Evolutionary conservation across 1,140 invertebrate species (phyloP).

Genomic region (Platyura marginata): DNA sequence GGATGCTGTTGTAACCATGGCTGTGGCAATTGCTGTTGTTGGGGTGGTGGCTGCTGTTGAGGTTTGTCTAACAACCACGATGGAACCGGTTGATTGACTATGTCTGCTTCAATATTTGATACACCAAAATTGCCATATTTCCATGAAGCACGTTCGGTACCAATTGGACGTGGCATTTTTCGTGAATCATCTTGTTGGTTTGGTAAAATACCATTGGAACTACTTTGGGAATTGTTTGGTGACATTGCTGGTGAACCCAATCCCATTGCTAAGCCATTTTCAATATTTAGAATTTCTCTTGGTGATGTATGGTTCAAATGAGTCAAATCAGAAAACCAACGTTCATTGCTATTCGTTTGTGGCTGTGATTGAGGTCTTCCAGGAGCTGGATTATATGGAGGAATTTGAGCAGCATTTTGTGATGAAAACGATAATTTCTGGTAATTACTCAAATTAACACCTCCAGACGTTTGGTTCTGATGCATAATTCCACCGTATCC

Average conservation of each 20-base stretch:
- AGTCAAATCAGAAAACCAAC: conserved; percentile 1
- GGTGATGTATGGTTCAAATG: conserved; percentile 4
- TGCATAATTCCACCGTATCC: too few relatives aligned
- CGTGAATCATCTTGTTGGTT: conserved; percentile 36
- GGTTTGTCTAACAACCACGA: conserved; percentile 5
- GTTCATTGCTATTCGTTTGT: conserved; percentile 6
- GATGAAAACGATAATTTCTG: conserved; percentile 2
- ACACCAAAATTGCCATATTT: conserved; percentile 26
- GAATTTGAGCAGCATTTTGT: not conserved
- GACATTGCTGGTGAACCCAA: conserved; percentile 35
- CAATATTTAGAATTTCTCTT: conserved; percentile 17
- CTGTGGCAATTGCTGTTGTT: conserved; percentile 12
- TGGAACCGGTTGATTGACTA: conserved; percentile 1
- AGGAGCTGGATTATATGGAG: conserved; percentile 4
- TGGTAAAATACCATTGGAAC: conserved; percentile 23
- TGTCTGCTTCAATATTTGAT: not conserved
- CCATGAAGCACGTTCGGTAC: conserved; percentile 51
- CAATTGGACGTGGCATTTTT: conserved; percentile 55
- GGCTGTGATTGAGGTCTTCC: conserved; percentile 10
- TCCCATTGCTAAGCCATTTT: conserved; percentile 8
- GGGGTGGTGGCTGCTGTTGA: conserved; percentile 10
- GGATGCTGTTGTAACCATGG: conserved; percentile 11
- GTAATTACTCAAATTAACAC: conserved; percentile 1
- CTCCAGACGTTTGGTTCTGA: not conserved
- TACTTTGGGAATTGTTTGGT: conserved; percentile 25